phyloP scores from a whole-genome alignment of 2,797 vertebrate species.

The Takifugu rubripes region DNA sequence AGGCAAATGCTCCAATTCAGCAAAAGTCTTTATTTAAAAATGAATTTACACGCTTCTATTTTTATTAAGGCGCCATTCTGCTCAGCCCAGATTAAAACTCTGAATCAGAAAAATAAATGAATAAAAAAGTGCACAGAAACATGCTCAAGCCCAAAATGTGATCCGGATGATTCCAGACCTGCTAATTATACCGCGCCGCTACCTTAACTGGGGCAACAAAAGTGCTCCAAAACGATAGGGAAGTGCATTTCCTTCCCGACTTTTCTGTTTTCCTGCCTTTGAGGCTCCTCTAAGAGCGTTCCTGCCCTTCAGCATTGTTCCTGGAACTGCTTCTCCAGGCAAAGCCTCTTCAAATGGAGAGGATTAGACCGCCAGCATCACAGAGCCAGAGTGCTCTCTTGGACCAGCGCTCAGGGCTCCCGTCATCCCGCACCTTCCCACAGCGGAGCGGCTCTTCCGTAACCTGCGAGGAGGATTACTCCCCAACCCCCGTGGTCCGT shows the following conservation, averaged over 20 bases:
- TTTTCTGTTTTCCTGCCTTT: constrained; percentile 4
- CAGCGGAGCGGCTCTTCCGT: constrained; percentile 17
- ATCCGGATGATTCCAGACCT: constrained; percentile 7
- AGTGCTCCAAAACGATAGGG: constrained; percentile 8
- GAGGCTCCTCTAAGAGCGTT: constrained; percentile 12
- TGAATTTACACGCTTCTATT: constrained; percentile 27
- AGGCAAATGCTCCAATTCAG: constrained; percentile 32
- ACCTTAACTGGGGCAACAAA: neutral
- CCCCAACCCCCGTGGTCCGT: constrained; percentile 8
- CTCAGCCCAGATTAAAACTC: constrained; percentile 15
- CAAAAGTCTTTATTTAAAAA: constrained; percentile 24
- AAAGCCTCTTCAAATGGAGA: constrained; percentile 39
- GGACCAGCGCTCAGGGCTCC: constrained; percentile 34
- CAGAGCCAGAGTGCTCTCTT: constrained; percentile 32
- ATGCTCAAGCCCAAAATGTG: neutral
- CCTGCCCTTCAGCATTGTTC: constrained; percentile 32
- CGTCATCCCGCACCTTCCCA: constrained; percentile 35
- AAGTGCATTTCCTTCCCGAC: constrained; percentile 4
- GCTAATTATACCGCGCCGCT: constrained; percentile 3
- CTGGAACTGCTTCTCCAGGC: constrained; percentile 33
- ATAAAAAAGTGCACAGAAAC: constrained; percentile 6
- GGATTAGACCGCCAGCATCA: constrained; percentile 43
- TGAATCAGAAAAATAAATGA: constrained; percentile 7
- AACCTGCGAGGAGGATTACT: constrained; percentile 52
- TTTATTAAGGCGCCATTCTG: constrained; percentile 24